phyloP scores from a whole-genome alignment of 23 tunicate species.

The Styela plicata region DNA sequence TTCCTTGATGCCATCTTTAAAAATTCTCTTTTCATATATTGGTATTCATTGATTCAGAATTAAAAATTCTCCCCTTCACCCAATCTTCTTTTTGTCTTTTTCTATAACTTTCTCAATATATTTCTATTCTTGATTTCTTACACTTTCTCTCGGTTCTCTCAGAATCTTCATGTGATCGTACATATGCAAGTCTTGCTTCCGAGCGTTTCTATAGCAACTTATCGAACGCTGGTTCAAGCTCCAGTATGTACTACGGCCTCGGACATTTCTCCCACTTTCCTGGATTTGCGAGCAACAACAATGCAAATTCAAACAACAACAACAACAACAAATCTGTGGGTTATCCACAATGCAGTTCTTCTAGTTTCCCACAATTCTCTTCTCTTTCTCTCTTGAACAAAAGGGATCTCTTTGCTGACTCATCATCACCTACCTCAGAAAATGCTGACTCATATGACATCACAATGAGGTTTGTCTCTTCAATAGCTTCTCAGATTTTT shows the following conservation, averaged over 20 bases:
- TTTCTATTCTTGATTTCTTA: too few species aligned
- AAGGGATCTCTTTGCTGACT: neutral
- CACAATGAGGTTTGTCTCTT: slow-evolving; percentile 2
- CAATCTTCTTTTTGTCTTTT: too few species aligned
- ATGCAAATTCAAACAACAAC: slow-evolving; percentile 9
- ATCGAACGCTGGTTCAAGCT: neutral
- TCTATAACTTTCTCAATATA: too few species aligned
- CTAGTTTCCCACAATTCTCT: slow-evolving; percentile 2
- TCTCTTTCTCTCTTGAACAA: slow-evolving; percentile 15
- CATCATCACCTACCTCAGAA: neutral
- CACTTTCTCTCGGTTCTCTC: neutral
- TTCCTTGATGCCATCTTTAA: too few species aligned
- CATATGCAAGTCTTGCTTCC: slow-evolving; percentile 17
- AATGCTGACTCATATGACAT: neutral
- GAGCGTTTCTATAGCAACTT: neutral
- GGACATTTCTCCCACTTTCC: slow-evolving; percentile 3
- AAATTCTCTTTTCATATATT: too few species aligned
- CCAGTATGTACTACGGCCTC: slow-evolving; percentile 2
- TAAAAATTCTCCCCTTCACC: too few species aligned
- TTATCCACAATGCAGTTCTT: slow-evolving; percentile 18
- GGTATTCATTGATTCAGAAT: too few species aligned
- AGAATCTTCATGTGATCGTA: neutral
- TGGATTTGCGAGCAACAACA: neutral
- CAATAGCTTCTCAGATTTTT: neutral
- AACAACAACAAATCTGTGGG: neutral